A percentile compares a stretch with the other conserved stretches of the same genome.
phyloP scores from a whole-genome alignment of 1,140 invertebrate genomes.

The Cyrtorhinus lividipennis region DNA sequence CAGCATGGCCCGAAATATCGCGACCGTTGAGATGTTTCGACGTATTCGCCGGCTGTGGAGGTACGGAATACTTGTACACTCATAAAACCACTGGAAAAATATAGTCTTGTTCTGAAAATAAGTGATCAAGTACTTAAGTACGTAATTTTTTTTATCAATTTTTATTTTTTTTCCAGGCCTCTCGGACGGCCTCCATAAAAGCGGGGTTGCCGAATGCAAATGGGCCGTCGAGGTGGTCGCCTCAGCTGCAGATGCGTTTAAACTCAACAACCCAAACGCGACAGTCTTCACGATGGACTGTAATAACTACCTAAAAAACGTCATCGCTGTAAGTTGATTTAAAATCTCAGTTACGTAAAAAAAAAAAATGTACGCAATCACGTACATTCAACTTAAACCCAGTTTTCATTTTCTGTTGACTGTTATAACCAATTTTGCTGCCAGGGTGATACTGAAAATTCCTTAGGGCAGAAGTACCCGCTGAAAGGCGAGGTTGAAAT shows the following conservation, averaged over 20 bases:
- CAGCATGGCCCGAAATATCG: constrained; percentile 29
- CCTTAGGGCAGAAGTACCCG: constrained; percentile 49
- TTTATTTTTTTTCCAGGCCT: constrained; percentile 30
- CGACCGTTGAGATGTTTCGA: constrained; percentile 52
- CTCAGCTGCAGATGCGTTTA: constrained; percentile 63
- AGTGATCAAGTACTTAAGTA: too few species aligned
- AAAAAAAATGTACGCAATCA: too few species aligned
- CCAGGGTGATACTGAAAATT: constrained; percentile 37
- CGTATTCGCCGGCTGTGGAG: constrained; percentile 82
- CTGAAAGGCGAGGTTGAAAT: constrained; percentile 68
- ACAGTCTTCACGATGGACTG: constrained; percentile 70
- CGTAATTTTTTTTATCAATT: too few species aligned
- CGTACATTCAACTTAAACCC: too few species aligned
- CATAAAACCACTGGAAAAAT: too few species aligned
- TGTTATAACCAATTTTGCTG: too few species aligned
- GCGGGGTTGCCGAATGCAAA: constrained; percentile 47
- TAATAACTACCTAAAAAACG: constrained; percentile 51
- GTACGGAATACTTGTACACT: too few species aligned
- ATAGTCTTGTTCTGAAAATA: too few species aligned
- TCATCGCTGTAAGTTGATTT: constrained; percentile 43
- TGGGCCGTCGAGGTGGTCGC: constrained; percentile 77
- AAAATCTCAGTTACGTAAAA: too few species aligned
- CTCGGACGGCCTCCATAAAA: constrained; percentile 54
- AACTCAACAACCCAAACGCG: constrained; percentile 56
- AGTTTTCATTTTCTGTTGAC: too few species aligned